Base-by-base conservation (phyloP, 2,113 vertebrate species). In the Amphiprion ocellaris region DNA sequence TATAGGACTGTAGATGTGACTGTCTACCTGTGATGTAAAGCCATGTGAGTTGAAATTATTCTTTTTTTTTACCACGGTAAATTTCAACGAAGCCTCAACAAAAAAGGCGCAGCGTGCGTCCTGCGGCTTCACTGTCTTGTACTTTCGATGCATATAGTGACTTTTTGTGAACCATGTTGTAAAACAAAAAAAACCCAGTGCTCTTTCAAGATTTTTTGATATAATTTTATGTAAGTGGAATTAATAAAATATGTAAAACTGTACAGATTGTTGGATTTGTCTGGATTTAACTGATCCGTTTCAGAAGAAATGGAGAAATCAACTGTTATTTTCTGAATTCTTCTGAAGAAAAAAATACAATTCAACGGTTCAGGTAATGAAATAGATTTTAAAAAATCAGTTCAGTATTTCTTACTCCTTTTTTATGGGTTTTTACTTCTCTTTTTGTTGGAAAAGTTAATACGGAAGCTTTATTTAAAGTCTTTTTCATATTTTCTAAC, bases 211-310 rank as follows among this genome's bases (percentile, higher is more conserved):
- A 84, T 90, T 93, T 93, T 95, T 96, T 94, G 71, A 95, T 94
- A 95, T 95, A 53, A 95, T 95, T 95, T 95, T 94, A 92, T 95
- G 95, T 95, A 95, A 85, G 91, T 96, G 94, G 78, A 89, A 90
- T 92, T 92, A 96, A 95, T 95, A 95, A 95, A 95, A 93, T 41
- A 79, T 76, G 56, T 87, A 28, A 87, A 82, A 73, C 44, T 65
- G 71, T 26, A 63, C 17, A 5, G 47, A 33, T 7, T 33, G 37
- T n/a, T 61, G 44, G 44, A 49, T 55, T 65, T 60, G 75, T 65
- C 30, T 72, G 30, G 54, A 37, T 74, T 86, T 79, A 44, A 39
- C 69, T 68, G 53, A 90, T 9, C 33, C 50, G 8, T 61, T 44
- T 30, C 17, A 58, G 23, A 49, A 26, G 24, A 55, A 53, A 9